Percentiles rank a stretch among this genome's conserved stretches.
Evolutionary conservation across 35 echinoderm and acorn worm species (phyloP).

Genomic region (Heliocidaris erythrogramma): DNA sequence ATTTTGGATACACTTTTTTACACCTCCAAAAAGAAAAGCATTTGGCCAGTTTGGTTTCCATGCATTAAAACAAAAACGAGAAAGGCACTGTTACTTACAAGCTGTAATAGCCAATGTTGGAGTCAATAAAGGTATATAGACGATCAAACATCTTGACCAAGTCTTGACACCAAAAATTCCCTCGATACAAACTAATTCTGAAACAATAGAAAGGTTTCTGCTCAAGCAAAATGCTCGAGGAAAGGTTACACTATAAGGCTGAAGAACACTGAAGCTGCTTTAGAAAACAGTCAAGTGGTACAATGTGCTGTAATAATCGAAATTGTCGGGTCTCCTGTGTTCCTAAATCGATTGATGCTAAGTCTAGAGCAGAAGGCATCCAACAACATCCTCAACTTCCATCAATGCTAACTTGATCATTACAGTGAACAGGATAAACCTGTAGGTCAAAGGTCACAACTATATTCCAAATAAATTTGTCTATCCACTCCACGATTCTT

Average conservation of each 20-base stretch:
- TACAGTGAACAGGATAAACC: background rate
- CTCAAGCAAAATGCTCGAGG: background rate
- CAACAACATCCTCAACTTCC: background rate
- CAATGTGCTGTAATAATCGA: background rate
- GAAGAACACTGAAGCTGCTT: background rate
- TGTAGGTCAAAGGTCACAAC: background rate
- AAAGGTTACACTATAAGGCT: background rate
- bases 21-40: no score
- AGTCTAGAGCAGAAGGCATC: background rate
- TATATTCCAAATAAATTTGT: background rate
- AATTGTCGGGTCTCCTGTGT: background rate
- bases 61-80: background rate
- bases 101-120: background rate
- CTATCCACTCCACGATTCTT: background rate
- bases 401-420: background rate
- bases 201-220: background rate
- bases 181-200: background rate
- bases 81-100: slow-evolving; percentile 15
- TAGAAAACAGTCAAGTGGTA: background rate
- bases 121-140: slow-evolving; percentile 7
- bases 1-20: no score
- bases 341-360: background rate
- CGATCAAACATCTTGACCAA: background rate
- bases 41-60: no score
- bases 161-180: background rate